phyloP scores from a whole-genome alignment of 2,113 vertebrate genomes.

The Otocyon megalotis region DNA sequence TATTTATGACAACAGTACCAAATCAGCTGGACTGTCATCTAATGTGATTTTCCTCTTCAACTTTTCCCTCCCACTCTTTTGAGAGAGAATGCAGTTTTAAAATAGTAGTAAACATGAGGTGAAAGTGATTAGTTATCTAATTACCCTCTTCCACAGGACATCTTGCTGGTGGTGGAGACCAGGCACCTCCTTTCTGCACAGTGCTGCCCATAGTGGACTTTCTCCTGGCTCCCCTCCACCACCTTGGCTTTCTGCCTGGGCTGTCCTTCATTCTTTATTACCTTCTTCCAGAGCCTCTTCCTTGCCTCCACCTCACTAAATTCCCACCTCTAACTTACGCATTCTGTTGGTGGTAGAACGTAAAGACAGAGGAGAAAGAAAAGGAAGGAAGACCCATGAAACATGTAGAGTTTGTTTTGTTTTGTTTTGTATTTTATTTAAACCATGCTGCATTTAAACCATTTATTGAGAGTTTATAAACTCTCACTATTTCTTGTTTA shows the following conservation, averaged over 20 bases:
- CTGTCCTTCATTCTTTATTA: background rate
- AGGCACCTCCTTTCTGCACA: background rate
- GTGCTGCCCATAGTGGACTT: background rate
- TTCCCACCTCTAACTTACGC: background rate
- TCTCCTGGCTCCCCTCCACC: background rate
- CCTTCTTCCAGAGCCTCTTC: background rate
- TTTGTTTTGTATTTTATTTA: background rate
- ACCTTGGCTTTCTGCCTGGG: background rate
- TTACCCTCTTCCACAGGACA: background rate
- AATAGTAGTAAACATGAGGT: background rate
- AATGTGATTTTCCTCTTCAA: background rate
- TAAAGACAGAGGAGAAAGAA: background rate
- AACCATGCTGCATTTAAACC: background rate
- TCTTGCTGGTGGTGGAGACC: background rate
- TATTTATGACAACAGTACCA: background rate
- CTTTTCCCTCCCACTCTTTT: background rate
- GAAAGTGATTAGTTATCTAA: background rate
- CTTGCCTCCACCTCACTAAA: background rate
- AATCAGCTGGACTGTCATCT: background rate
- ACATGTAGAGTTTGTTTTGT: background rate
- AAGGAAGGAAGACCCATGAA: background rate
- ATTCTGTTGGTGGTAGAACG: background rate
- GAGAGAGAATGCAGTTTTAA: background rate
- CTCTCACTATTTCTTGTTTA: background rate
- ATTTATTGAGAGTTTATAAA: background rate